Base-by-base conservation (phyloP, 2,113 vertebrate genomes). In the Mirza zaza region DNA sequence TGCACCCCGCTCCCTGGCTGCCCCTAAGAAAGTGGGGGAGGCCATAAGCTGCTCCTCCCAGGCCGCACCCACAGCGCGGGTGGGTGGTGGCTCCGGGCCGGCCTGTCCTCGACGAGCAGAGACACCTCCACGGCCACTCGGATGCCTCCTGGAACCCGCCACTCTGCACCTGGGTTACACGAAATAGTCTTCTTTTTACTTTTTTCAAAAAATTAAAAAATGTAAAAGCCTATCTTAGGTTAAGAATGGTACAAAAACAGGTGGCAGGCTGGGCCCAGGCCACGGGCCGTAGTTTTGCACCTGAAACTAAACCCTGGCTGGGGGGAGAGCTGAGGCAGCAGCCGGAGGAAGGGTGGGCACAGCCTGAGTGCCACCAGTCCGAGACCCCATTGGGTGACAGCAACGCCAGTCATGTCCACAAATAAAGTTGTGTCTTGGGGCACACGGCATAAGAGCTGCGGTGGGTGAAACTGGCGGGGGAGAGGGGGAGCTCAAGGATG, bases 1-100 rank as follows among this genome's bases (percentile, higher is more conserved):
- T 42, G 68, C 55, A 39, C 25, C 10, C 55, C 0, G 23, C 82
- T 82, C 61, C 52, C 59, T 13, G 3, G 14, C 0, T 20, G 65
- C 59, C 75, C 65, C 85, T 36, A 48, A 57, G 86, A 65, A 96
- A 94, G 36, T 5, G 12, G 57, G 68, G 15, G 90, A 36, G 55
- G 71, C 0, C 23, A 32, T 8, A 84, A 65, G 59, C 0, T 70
- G 50, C 82, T 52, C 90, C 61, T 0, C 1, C 20, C 12, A 0
- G 8, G 73, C 23, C 79, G 86, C 3, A 8, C 68, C 42, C 63
- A 20, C 2, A 1, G 32, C 8, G 0, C 39, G 57, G 1, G 17
- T 34, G 14, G 71, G 11, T 18, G 8, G 2, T 6, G 0, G 50
- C 14, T 20, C 23, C 55, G 45, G 34, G 32, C 57, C 45, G 63